These are phyloP conservation scores for Hesperia comma DNA, from an alignment of 2,888 invertebrate genomes.

Conservation along the genomic window DNA sequence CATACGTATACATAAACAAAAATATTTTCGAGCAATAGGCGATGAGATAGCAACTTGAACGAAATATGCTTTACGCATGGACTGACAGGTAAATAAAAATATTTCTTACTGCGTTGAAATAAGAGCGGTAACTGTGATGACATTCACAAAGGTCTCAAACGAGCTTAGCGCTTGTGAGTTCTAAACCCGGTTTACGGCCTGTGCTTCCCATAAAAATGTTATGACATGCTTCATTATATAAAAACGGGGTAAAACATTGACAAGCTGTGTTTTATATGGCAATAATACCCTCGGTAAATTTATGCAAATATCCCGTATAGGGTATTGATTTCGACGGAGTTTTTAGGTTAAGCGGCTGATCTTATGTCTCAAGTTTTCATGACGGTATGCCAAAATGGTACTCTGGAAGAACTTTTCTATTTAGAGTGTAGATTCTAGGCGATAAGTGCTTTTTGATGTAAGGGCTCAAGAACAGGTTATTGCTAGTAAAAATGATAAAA, in stretches of 20 bases:
- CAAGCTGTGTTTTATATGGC: slow-evolving; percentile 68
- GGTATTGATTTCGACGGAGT: slow-evolving; percentile 52
- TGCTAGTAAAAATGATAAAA: too few species aligned
- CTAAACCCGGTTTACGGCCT: slow-evolving; percentile 67
- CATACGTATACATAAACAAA: slow-evolving; percentile 1
- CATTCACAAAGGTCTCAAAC: slow-evolving; percentile 48
- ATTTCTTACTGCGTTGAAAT: slow-evolving; percentile 30
- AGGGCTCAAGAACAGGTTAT: neutral
- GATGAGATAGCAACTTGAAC: slow-evolving; percentile 23
- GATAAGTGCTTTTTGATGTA: neutral
- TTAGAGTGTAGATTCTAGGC: neutral
- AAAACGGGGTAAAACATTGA: slow-evolving; percentile 66
- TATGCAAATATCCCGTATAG: slow-evolving; percentile 58
- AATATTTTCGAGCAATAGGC: slow-evolving; percentile 20
- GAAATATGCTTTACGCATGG: neutral
- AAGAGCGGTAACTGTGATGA: slow-evolving; percentile 19
- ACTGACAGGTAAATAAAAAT: slow-evolving; percentile 16
- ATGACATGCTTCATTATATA: slow-evolving; percentile 67
- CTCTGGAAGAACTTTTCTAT: slow-evolving; percentile 10
- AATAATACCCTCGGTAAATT: slow-evolving; percentile 44
- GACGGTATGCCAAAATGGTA: slow-evolving; percentile 5
- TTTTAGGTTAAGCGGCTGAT: slow-evolving; percentile 37
- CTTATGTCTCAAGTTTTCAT: slow-evolving; percentile 7
- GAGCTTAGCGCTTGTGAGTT: slow-evolving; percentile 58
- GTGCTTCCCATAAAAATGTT: slow-evolving; percentile 75